These are phyloP conservation scores for Myrmophylax atrothorax DNA, from an alignment of 2,113 vertebrate genomes.

Conservation along the genomic window DNA sequence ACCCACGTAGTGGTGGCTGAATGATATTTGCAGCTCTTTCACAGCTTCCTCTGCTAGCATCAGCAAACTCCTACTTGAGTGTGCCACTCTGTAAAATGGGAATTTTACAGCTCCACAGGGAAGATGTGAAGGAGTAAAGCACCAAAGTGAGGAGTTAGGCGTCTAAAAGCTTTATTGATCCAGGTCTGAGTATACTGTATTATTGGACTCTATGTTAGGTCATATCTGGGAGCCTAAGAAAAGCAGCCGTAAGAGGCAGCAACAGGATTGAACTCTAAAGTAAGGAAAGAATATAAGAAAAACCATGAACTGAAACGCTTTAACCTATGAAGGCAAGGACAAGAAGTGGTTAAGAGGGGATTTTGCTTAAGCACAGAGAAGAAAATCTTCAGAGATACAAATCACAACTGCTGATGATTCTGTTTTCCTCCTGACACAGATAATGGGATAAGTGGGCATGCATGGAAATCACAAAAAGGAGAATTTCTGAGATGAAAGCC, in stretches of 20 bases:
- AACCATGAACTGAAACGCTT: neutral
- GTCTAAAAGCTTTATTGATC: slow-evolving; percentile 68
- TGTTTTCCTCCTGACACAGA: slow-evolving; percentile 75
- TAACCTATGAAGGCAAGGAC: slow-evolving; percentile 61
- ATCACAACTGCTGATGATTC: slow-evolving; percentile 68
- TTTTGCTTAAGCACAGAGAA: slow-evolving; percentile 63
- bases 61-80: slow-evolving; percentile 43
- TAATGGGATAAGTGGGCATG: slow-evolving; percentile 75
- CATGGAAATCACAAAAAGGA: slow-evolving; percentile 70
- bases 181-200: neutral
- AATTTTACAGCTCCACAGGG: slow-evolving; percentile 62
- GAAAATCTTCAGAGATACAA: slow-evolving; percentile 71
- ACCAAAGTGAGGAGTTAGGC: slow-evolving; percentile 29
- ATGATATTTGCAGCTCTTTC: neutral
- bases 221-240: slow-evolving; percentile 48
- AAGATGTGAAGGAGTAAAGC: slow-evolving; percentile 47
- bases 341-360: slow-evolving; percentile 70
- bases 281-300: slow-evolving; percentile 35
- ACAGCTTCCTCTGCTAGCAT: slow-evolving; percentile 28
- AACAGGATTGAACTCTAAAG: slow-evolving; percentile 44
- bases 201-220: slow-evolving; percentile 49
- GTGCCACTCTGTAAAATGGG: slow-evolving; percentile 58
- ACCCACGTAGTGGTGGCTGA: neutral
- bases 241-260: slow-evolving; percentile 14
- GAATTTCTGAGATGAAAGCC: slow-evolving; percentile 65